Evolutionary conservation across 37 sponge, comb jelly and placozoan species (phyloP).

Genomic region (Oopsacas minuta): DNA sequence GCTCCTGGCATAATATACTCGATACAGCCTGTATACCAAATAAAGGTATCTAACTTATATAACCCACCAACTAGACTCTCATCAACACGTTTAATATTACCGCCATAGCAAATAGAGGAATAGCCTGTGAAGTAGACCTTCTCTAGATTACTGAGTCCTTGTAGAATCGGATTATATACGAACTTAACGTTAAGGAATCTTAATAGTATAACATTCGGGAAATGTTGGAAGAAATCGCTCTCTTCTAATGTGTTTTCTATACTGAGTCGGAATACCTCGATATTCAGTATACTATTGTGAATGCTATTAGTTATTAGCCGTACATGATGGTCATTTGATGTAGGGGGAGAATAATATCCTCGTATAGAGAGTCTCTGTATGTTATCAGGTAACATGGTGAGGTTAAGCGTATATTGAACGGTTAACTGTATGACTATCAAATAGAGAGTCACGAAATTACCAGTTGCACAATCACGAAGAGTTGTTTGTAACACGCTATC

Average conservation of each 20-base stretch:
- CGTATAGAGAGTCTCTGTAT: not conserved
- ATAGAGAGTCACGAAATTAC: not conserved
- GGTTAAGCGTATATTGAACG: not conserved
- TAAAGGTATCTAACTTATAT: not conserved
- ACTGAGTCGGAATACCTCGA: not conserved
- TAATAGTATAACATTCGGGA: not conserved
- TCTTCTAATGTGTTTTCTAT: not conserved
- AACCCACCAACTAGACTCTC: not conserved
- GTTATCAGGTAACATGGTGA: not conserved
- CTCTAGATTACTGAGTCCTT: not conserved
- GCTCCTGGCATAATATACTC: not conserved
- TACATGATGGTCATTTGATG: not conserved
- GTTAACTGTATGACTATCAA: not conserved
- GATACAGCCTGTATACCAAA: not conserved
- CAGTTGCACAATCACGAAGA: not conserved
- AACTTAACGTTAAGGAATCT: not conserved
- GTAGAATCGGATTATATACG: not conserved
- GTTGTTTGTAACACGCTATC: not conserved
- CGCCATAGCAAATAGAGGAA: not conserved
- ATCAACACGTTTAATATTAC: not conserved
- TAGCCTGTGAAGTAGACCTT: not conserved
- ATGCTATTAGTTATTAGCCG: not conserved
- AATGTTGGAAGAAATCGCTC: not conserved
- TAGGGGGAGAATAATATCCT: not conserved
- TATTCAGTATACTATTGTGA: not conserved